Percentiles rank a stretch among this genome's conserved stretches.
These are phyloP conservation scores for Eumaeus atala DNA, from an alignment of 1,140 invertebrate genomes.

Conservation along the genomic window DNA sequence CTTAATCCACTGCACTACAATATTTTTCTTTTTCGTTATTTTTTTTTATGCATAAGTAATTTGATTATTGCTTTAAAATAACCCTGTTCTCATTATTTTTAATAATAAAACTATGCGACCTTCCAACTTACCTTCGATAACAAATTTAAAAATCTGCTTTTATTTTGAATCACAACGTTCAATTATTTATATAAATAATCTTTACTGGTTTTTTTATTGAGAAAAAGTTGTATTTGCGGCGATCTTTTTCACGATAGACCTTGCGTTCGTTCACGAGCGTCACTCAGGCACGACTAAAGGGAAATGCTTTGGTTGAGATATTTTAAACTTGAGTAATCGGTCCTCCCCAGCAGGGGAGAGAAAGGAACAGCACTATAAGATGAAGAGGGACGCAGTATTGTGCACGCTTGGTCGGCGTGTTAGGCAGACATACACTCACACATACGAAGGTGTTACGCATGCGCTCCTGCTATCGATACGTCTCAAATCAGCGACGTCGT, in stretches of 20 bases:
- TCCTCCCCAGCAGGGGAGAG: constrained; percentile 40
- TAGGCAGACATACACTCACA: constrained; percentile 51
- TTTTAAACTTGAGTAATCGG: constrained; percentile 66
- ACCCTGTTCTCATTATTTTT: background rate
- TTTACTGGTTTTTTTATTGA: background rate
- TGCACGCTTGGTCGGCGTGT: constrained; percentile 58
- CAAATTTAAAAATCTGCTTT: background rate
- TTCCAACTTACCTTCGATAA: background rate
- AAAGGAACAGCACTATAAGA: constrained; percentile 17
- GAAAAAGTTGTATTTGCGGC: constrained; percentile 44
- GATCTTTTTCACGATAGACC: constrained; percentile 36
- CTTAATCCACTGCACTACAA: constrained; percentile 34
- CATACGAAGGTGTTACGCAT: constrained; percentile 52
- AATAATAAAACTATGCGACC: background rate
- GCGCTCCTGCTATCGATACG: constrained; percentile 54
- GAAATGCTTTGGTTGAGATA: constrained; percentile 46
- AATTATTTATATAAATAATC: constrained; percentile 10
- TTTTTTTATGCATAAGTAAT: constrained; percentile 1
- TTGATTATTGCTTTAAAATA: background rate
- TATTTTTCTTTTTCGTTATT: constrained; percentile 12
- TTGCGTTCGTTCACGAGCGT: constrained; percentile 38
- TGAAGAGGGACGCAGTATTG: constrained; percentile 38
- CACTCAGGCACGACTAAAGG: constrained; percentile 61
- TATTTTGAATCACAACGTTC: background rate
- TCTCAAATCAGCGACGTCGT: constrained; percentile 48